These are phyloP conservation scores for Halcyon badia DNA, from an alignment of 2,797 vertebrate genomes.

Conservation along the genomic window DNA sequence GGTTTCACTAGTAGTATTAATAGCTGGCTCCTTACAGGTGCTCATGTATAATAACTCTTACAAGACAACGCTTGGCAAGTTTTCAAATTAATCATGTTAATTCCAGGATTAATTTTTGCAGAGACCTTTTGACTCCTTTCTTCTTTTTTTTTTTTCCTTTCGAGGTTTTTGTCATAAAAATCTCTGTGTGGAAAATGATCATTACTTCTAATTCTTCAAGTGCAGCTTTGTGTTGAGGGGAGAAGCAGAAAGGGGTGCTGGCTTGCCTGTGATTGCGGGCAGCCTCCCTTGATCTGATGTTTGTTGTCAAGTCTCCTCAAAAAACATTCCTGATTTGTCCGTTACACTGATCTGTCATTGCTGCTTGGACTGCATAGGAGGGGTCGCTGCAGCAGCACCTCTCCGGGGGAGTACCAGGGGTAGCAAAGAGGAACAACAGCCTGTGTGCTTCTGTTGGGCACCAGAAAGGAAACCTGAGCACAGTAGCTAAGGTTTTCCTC, in stretches of 20 bases:
- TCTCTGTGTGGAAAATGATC: conserved; percentile 18
- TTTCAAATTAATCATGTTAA: background rate
- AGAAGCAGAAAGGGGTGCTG: background rate
- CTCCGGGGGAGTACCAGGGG: background rate
- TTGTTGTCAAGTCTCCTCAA: background rate
- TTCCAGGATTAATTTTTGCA: conserved; percentile 45
- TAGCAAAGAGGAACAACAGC: background rate
- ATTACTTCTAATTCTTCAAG: background rate
- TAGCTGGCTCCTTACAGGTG: conserved; percentile 36
- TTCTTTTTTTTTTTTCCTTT: background rate
- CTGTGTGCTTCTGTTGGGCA: background rate
- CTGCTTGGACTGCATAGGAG: background rate
- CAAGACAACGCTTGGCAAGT: background rate
- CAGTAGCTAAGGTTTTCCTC: background rate
- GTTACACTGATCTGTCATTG: background rate
- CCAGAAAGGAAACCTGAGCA: background rate
- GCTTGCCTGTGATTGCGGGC: background rate
- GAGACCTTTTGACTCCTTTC: background rate
- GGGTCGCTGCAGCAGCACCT: background rate
- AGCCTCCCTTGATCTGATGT: background rate
- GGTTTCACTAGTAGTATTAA: conserved; percentile 33
- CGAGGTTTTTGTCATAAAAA: conserved; percentile 41
- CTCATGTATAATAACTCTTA: background rate
- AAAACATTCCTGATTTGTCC: background rate
- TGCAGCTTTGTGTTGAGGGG: background rate